Base-by-base conservation (phyloP, 2,888 invertebrate genomes). In the Ophioninae sp. region DNA sequence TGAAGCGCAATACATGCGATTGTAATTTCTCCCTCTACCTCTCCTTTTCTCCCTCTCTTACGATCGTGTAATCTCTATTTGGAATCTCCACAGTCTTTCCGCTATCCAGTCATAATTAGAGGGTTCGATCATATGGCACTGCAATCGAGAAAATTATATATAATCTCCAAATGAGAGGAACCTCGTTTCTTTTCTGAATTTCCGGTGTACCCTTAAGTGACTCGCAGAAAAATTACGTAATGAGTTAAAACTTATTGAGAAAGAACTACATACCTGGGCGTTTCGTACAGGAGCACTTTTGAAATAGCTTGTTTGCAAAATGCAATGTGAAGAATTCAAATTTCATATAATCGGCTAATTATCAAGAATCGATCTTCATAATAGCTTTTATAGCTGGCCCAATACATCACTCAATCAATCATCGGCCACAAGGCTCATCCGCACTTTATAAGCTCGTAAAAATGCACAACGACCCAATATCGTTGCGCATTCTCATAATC, bases 401-500 rank as follows among this genome's bases (percentile, higher is more conserved):
- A 74, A 68, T 68, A 21, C 57, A 21, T 41, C 59, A 72, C 3
- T 3, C 30, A 39, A 50, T 39, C 56, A 75, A 50, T 10, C 37
- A 75, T 37, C 39, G 20, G 72, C 59, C 17, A 6, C 17, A 0
- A 21, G 37, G 20, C 20, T 50, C 30, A 7, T 6, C 6, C 7
- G 41, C 21, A 10, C 65, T 74, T 79, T 82, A 82, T 82, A 82
- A 82, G 68, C 69, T 69, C n/a, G 69, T 10, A 7, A n/a, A 44
- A 50, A 57, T 21, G 39, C 13, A 44, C 39, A 21, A 61, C 50
- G 37, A 50, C 39, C 8, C 50, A 20, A 37, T 37, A 17, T 30
- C 61, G 20, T 39, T 50, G 30, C 20, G 44, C 61, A 13, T 61
- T 59, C 20, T 50, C 10, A 21, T 57, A 30, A 2, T 30, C 30